Evolutionary conservation across 2,888 invertebrate species (phyloP).

Genomic region (Ennomos erosarius): DNA sequence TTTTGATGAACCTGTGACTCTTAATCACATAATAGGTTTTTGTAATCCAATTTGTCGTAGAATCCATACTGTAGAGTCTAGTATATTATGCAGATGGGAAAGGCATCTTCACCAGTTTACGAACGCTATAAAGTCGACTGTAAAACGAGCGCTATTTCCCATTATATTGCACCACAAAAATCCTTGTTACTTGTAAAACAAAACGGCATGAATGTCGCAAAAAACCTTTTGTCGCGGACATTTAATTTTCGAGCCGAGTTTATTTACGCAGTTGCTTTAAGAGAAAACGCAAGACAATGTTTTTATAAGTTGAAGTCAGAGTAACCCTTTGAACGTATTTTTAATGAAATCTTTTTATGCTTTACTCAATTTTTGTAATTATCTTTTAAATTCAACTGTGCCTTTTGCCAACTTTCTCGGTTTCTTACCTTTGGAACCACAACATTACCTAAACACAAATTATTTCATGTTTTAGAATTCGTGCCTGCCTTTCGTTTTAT

Average conservation of each 20-base stretch:
- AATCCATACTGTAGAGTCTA: not conserved
- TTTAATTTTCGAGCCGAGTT: slow-evolving; percentile 29
- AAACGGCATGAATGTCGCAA: slow-evolving; percentile 40
- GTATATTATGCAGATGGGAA: slow-evolving; percentile 33
- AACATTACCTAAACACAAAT: too few relatives aligned
- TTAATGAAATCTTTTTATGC: too few relatives aligned
- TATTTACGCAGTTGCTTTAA: slow-evolving; percentile 9
- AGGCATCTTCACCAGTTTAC: slow-evolving; percentile 46
- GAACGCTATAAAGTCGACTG: slow-evolving; percentile 52
- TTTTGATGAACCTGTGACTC: too few relatives aligned
- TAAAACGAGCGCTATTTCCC: slow-evolving; percentile 53
- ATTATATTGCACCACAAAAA: slow-evolving; percentile 57
- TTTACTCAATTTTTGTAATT: not conserved
- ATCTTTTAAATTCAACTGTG: too few relatives aligned
- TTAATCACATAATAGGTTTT: too few relatives aligned
- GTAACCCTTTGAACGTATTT: too few relatives aligned
- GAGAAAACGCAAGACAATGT: slow-evolving; percentile 1
- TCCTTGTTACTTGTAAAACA: slow-evolving; percentile 33
- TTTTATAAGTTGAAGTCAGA: slow-evolving; percentile 2
- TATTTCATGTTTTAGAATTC: too few relatives aligned
- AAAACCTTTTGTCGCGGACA: slow-evolving; percentile 32
- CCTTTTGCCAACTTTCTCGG: too few relatives aligned
- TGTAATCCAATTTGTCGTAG: too few relatives aligned
- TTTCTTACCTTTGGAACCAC: too few relatives aligned
- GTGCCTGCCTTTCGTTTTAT: too few relatives aligned